Evolutionary conservation across 2,888 invertebrate genomes (phyloP).

Genomic region (Phalangium opilio): DNA sequence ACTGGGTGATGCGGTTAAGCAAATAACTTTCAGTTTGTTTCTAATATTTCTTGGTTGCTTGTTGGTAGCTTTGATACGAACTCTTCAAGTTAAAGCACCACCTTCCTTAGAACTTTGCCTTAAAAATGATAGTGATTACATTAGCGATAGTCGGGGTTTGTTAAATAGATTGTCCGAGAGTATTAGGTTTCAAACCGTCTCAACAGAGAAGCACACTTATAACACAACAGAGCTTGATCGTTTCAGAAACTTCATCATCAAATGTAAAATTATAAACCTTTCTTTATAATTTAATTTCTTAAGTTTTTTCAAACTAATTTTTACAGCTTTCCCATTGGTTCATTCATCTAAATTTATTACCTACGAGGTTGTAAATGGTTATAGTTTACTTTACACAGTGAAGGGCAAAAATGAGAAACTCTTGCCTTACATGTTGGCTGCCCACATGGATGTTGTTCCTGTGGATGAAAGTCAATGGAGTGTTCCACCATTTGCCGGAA

Average conservation of each 20-base stretch:
- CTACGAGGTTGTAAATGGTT: conserved; percentile 27
- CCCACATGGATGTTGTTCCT: conserved; percentile 40
- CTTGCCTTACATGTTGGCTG: conserved; percentile 35
- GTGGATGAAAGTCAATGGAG: conserved; percentile 26
- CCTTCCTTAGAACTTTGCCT: too few relatives aligned
- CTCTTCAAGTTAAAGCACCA: too few relatives aligned
- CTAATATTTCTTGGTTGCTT: too few relatives aligned
- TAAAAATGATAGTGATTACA: conserved; percentile 7
- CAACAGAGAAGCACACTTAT: conserved; percentile 4
- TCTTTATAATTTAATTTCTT: background rate
- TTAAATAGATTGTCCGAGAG: conserved; percentile 22
- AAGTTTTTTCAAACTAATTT: conserved; percentile 11
- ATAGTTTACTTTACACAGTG: conserved; percentile 35
- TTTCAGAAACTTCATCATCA: too few relatives aligned
- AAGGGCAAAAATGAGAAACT: conserved; percentile 29
- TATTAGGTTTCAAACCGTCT: conserved; percentile 24
- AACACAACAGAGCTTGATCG: too few relatives aligned
- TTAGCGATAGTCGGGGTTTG: conserved; percentile 5
- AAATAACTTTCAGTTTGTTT: too few relatives aligned
- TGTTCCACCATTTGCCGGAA: conserved; percentile 33
- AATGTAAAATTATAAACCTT: too few relatives aligned
- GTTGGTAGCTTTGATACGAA: too few relatives aligned
- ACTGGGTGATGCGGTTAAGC: too few relatives aligned
- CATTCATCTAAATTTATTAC: conserved; percentile 25
- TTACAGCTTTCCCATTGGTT: conserved; percentile 25